Conservation (phyloP, 2,888 invertebrate genomes). For the Noctuana brunneofusca region DNA sequence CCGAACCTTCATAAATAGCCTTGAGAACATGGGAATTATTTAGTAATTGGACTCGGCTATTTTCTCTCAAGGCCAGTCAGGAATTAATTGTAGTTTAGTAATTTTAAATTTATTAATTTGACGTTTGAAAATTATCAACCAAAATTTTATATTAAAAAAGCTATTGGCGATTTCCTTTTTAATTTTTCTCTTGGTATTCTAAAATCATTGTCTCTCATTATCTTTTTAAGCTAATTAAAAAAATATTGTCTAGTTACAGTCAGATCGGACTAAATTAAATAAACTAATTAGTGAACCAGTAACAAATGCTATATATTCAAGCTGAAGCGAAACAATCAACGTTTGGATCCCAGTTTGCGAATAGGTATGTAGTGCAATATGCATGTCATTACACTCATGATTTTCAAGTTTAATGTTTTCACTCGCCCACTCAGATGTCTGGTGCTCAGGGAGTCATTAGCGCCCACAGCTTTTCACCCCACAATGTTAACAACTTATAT, state of each 20-base stretch:
- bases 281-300: not conserved
- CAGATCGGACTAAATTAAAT: not conserved
- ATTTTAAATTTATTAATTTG: conserved; percentile 1
- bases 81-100: not conserved
- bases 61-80: conserved; percentile 15
- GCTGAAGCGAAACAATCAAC: not conserved
- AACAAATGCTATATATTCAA: no score
- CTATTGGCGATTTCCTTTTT: no score
- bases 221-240: no score
- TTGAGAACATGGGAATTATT: conserved; percentile 29
- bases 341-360: not conserved
- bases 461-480: conserved; percentile 11
- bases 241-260: no score
- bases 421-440: conserved; percentile 34
- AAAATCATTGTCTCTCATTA: no score
- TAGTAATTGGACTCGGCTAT: not conserved
- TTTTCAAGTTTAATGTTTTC: conserved; percentile 40
- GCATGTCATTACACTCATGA: conserved; percentile 20
- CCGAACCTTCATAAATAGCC: conserved; percentile 21
- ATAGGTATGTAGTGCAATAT: conserved; percentile 10
- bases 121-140: no score
- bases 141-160: no score
- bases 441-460: conserved; percentile 28
- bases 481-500: not conserved
- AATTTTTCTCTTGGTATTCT: no score